phyloP scores from a whole-genome alignment of 1,140 invertebrate genomes.

The Monomorium pharaonis region DNA sequence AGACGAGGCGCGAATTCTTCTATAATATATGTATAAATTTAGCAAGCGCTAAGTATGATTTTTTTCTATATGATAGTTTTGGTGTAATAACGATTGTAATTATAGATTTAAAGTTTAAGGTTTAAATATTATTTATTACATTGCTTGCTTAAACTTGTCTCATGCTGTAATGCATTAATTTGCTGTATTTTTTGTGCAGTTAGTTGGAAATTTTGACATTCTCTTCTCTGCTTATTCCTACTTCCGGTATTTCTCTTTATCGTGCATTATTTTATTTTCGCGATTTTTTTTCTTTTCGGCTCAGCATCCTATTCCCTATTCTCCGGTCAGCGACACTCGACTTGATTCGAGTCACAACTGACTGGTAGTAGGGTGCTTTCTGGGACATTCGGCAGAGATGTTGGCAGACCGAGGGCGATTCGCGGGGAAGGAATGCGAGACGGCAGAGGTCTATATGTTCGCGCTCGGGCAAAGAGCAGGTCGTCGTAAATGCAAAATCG shows the following conservation, averaged over 20 bases:
- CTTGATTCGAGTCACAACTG: constrained; percentile 62
- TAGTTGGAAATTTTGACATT: constrained; percentile 67
- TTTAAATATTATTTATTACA: neutral
- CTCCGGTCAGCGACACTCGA: constrained; percentile 75
- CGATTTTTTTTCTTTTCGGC: constrained; percentile 58
- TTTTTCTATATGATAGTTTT: neutral
- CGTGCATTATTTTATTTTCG: constrained; percentile 12
- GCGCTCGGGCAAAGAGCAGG: constrained; percentile 27
- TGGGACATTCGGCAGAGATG: constrained; percentile 77
- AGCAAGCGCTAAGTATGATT: neutral
- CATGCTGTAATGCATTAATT: constrained; percentile 65
- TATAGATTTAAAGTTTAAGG: neutral
- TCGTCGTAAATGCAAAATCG: constrained; percentile 48
- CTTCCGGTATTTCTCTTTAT: constrained; percentile 24
- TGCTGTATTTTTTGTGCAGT: constrained; percentile 63
- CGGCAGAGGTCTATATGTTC: constrained; percentile 39
- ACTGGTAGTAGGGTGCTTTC: constrained; percentile 66
- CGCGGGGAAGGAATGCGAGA: constrained; percentile 47
- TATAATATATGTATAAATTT: neutral
- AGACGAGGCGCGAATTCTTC: neutral
- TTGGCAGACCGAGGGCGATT: constrained; percentile 66
- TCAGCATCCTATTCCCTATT: constrained; percentile 58
- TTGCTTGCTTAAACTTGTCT: neutral
- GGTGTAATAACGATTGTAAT: neutral
- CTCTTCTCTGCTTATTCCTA: neutral